Evolutionary conservation across 2,888 invertebrate species (phyloP).

Genomic region (Nebria brevicollis): DNA sequence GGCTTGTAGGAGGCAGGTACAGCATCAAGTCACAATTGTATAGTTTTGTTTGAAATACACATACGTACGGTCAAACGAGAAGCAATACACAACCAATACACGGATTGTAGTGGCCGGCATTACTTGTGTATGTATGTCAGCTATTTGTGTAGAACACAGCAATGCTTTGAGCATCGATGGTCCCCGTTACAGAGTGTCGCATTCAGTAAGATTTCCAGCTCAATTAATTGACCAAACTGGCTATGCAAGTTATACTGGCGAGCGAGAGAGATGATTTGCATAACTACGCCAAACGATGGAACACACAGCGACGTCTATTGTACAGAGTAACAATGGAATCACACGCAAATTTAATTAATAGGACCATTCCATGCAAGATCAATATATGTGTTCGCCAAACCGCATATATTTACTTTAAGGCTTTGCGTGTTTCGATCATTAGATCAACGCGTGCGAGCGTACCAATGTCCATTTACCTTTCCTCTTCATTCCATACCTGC

Average conservation of each 20-base stretch:
- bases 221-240: constrained; percentile 45
- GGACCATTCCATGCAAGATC: constrained; percentile 41
- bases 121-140: constrained; percentile 39
- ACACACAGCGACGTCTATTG: constrained; percentile 38
- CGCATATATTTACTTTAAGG: constrained; percentile 45
- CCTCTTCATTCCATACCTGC: not conserved
- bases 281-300: constrained; percentile 40
- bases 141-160: constrained; percentile 34
- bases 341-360: constrained; percentile 46
- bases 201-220: constrained; percentile 43
- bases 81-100: not conserved
- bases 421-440: constrained; percentile 36
- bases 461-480: not conserved
- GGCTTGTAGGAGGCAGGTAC: not conserved
- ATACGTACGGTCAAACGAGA: not conserved
- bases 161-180: not conserved
- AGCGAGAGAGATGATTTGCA: constrained; percentile 44
- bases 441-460: constrained; percentile 2
- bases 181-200: constrained; percentile 33
- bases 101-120: constrained; percentile 5
- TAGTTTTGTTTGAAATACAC: not conserved
- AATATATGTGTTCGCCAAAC: constrained; percentile 45
- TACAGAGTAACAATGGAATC: constrained; percentile 45
- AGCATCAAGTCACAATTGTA: not conserved
- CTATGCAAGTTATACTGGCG: constrained; percentile 44